Percentiles rank a stretch among this genome's conserved stretches.
These are phyloP conservation scores for Helobdella robusta DNA, from an alignment of 2,888 invertebrate genomes.

Conservation along the genomic window DNA sequence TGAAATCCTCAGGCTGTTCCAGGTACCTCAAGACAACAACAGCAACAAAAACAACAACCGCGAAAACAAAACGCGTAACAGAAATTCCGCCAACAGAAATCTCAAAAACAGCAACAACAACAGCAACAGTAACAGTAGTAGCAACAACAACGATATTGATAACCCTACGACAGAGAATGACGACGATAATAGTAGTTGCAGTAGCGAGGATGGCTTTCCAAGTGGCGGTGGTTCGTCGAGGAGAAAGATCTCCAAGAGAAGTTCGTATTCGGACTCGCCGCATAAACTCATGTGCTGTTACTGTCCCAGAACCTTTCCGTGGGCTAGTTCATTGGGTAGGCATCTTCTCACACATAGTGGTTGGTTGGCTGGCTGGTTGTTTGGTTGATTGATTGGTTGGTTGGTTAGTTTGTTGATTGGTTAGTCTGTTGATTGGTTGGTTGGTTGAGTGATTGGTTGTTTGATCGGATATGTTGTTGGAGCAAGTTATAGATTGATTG, in stretches of 20 bases:
- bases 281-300: constrained; percentile 83
- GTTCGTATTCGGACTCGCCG: constrained; percentile 86
- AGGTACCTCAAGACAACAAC: no score
- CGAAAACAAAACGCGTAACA: no score
- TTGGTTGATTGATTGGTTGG: no score
- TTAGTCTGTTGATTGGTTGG: neutral
- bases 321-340: constrained; percentile 87
- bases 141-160: neutral
- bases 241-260: constrained; percentile 54
- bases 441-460: no score
- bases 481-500: no score
- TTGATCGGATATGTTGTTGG: neutral
- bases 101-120: neutral
- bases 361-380: constrained; percentile 31
- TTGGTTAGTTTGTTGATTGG: no score
- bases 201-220: neutral
- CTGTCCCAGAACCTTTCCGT: constrained; percentile 86
- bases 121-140: neutral
- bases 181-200: neutral
- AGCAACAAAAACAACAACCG: no score
- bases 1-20: no score
- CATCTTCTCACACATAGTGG: constrained; percentile 88
- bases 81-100: no score
- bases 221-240: neutral
- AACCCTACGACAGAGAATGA: neutral